Base-by-base conservation (phyloP, 2,888 invertebrate genomes). In the Crocallis elinguaria region DNA sequence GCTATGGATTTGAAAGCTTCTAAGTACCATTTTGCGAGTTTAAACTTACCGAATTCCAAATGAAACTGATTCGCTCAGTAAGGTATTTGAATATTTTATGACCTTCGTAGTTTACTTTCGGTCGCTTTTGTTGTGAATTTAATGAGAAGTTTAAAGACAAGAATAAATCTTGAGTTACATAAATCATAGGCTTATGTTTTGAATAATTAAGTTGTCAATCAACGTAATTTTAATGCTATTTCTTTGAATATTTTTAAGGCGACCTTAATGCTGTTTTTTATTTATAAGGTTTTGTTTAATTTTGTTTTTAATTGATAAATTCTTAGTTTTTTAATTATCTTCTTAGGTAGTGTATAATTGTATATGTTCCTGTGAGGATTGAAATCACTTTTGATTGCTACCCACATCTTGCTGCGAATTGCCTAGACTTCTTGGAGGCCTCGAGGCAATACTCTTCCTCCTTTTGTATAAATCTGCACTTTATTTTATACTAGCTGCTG, bases 401-500 rank as follows among this genome's bases (percentile, higher is more conserved):
- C 42, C 30, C 25, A 32, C 12, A 39, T 41, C 46, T 23, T 42
- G 35, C 29, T 32, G 30, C 43, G 46, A 43, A 49, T 48, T 42
- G 14, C 29, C 37, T 21, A 43, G 23, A 33, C 41, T 57, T 45
- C n/a, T n/a, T n/a, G n/a, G n/a, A n/a, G n/a, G n/a, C 38, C 60
- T 53, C 30, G 33, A 35, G 62, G 59, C 54, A 53, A 39, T 33
- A 21, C 52, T 37, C 29, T 46, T 50, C 37, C 55, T 35, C 19
- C 21, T 36, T 30, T 48, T 53, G 35, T 60, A 59, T 57, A 61
- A 61, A 57, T 64, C 49, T 33, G 29, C 42, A n/a, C n/a, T n/a
- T n/a, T n/a, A n/a, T n/a, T n/a, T n/a, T n/a, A n/a, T n/a, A n/a
- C n/a, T n/a, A n/a, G n/a, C n/a, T n/a, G n/a, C n/a, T n/a, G n/a